These are phyloP conservation scores for Araneus ventricosus DNA, from an alignment of 1,140 invertebrate genomes.

Conservation along the genomic window DNA sequence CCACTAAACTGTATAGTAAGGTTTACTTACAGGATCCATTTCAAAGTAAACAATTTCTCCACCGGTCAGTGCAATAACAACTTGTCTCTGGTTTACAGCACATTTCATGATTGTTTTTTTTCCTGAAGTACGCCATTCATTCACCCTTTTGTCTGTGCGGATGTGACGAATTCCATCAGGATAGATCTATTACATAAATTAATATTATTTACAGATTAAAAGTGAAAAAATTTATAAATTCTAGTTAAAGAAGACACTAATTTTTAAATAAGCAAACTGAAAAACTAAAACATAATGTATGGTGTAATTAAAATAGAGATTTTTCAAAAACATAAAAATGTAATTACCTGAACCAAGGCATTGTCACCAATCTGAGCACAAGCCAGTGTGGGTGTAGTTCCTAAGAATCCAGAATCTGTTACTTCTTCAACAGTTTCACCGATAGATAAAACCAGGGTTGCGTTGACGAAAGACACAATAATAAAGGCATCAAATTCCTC, in stretches of 20 bases:
- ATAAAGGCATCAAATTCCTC: constrained; percentile 99
- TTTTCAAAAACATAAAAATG: constrained; percentile 55
- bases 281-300: too few relatives aligned
- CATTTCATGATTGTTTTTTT: constrained; percentile 98
- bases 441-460: constrained; percentile 98
- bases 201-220: too few relatives aligned
- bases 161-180: constrained; percentile 99
- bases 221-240: too few relatives aligned
- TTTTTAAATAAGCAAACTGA: too few relatives aligned
- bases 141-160: constrained; percentile 96
- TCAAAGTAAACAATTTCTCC: constrained; percentile 99
- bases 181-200: constrained; percentile 84
- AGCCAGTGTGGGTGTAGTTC: constrained; percentile 97
- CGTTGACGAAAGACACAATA: constrained; percentile 99
- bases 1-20: neutral
- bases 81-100: constrained; percentile 98
- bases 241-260: too few relatives aligned
- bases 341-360: constrained; percentile 94
- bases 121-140: constrained; percentile 99
- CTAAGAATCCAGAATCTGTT: constrained; percentile 98
- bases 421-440: constrained; percentile 99
- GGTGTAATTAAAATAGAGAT: too few relatives aligned
- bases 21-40: constrained; percentile 95
- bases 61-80: constrained; percentile 98
- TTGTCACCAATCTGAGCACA: constrained; percentile 98